Percentiles rank a stretch among this genome's conserved stretches.
Conservation (phyloP, 2,797 vertebrate genomes). For the Clarias pachynema region DNA sequence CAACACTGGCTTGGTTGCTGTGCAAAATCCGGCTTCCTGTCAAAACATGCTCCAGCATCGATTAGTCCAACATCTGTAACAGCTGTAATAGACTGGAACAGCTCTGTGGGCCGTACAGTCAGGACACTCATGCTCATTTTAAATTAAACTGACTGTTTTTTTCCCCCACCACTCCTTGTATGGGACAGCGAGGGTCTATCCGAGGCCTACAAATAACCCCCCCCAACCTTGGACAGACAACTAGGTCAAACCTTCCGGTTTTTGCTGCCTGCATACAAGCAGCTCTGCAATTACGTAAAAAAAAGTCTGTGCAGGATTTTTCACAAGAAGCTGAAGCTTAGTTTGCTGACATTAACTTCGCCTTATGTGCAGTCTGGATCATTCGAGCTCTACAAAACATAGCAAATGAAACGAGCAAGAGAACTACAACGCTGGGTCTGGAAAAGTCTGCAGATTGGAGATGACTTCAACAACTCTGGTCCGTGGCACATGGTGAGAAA, state of each 20-base stretch:
- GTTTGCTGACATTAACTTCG: background rate
- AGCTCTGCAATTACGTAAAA: background rate
- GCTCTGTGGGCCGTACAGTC: background rate
- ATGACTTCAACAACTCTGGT: background rate
- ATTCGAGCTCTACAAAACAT: background rate
- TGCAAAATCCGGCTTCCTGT: constrained; percentile 29
- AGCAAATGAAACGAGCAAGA: background rate
- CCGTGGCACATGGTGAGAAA: background rate
- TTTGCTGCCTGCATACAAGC: background rate
- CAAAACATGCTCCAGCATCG: constrained; percentile 16
- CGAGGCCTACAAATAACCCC: background rate
- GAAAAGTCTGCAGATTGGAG: background rate
- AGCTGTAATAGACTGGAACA: constrained; percentile 27
- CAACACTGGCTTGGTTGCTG: background rate
- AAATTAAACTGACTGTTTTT: background rate
- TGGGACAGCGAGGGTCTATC: background rate
- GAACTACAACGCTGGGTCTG: background rate
- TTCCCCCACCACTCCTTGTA: background rate
- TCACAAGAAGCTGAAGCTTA: background rate
- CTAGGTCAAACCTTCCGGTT: background rate
- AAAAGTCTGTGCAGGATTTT: background rate
- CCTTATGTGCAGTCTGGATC: background rate
- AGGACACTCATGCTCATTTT: background rate
- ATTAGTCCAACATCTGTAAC: constrained; percentile 27
- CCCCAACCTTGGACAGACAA: background rate